phyloP scores from a whole-genome alignment of 1,140 invertebrate species.

The Hyles vespertilio region DNA sequence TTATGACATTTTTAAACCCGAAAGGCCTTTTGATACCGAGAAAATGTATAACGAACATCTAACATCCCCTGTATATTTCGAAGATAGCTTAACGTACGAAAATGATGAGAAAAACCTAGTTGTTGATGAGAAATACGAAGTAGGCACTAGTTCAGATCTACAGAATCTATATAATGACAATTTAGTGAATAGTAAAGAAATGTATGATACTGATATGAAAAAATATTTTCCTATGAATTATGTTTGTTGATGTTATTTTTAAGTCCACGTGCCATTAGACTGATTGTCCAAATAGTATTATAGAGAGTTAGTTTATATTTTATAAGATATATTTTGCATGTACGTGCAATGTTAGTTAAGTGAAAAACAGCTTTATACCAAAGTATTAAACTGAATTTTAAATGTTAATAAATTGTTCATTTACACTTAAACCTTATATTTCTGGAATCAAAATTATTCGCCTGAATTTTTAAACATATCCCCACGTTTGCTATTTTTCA shows the following conservation, averaged over 20 bases:
- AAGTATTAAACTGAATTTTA: conserved; percentile 28
- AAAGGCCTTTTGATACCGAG: conserved; percentile 26
- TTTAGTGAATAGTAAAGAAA: conserved; percentile 12
- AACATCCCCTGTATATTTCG: conserved; percentile 45
- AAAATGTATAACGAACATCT: conserved; percentile 21
- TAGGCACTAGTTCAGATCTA: conserved; percentile 19
- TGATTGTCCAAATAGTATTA: conserved; percentile 60
- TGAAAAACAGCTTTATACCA: conserved; percentile 24
- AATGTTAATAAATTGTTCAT: conserved; percentile 25
- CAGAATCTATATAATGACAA: conserved; percentile 27
- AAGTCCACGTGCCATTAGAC: conserved; percentile 34
- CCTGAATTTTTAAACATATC: no score
- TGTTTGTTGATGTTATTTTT: conserved; percentile 43
- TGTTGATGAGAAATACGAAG: conserved; percentile 19
- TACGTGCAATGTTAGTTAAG: conserved; percentile 20
- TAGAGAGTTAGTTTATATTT: conserved; percentile 25
- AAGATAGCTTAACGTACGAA: conserved; percentile 46
- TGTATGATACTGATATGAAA: conserved; percentile 41
- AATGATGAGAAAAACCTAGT: conserved; percentile 42
- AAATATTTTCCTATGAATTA: conserved; percentile 57
- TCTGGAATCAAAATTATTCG: no score
- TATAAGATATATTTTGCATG: conserved; percentile 23
- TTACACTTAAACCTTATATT: no score
- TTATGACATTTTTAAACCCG: conserved; percentile 26
- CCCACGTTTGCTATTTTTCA: no score